A percentile compares a stretch with the other conserved stretches of the same genome.
Evolutionary conservation across 2,888 invertebrate species (phyloP).

Genomic region (Mesorhabditis spiculigera): DNA sequence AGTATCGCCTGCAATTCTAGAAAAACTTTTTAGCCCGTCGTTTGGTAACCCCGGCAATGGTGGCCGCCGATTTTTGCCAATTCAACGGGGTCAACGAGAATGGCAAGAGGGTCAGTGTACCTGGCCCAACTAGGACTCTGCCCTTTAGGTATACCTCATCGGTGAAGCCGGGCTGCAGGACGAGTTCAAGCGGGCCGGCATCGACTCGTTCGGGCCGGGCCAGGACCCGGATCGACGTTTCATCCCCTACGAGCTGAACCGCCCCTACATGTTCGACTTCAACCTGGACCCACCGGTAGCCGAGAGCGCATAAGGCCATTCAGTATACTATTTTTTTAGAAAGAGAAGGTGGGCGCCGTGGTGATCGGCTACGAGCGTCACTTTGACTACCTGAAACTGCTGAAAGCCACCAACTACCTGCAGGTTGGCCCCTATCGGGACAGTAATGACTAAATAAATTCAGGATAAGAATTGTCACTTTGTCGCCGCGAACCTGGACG

Average conservation of each 20-base stretch:
- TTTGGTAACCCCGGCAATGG: too few relatives aligned
- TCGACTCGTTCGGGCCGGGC: slow-evolving; percentile 63
- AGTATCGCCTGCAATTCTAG: too few relatives aligned
- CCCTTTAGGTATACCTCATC: too few relatives aligned
- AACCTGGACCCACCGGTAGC: slow-evolving; percentile 42
- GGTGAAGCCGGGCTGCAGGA: too few relatives aligned
- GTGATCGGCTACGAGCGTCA: slow-evolving; percentile 90
- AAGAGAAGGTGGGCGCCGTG: slow-evolving; percentile 75
- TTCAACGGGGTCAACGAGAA: too few relatives aligned
- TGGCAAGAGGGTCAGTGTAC: too few relatives aligned
- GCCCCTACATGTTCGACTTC: slow-evolving; percentile 52
- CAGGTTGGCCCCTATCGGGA: not conserved
- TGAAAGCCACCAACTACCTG: slow-evolving; percentile 85
- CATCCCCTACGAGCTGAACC: slow-evolving; percentile 21
- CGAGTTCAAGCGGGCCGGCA: slow-evolving; percentile 7
- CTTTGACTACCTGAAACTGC: slow-evolving; percentile 83
- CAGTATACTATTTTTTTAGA: not conserved
- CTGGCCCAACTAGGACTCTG: too few relatives aligned
- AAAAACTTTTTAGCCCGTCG: too few relatives aligned
- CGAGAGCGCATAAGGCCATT: not conserved
- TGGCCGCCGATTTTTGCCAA: too few relatives aligned
- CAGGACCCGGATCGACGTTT: slow-evolving; percentile 35
- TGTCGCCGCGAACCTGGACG: slow-evolving; percentile 89
- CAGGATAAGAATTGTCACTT: slow-evolving; percentile 63
- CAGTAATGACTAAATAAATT: too few relatives aligned